Evolutionary conservation across 2,797 vertebrate species (phyloP), one percentile per base, ranked within the genome.

Genomic region (Crenichthys baileyi): DNA sequence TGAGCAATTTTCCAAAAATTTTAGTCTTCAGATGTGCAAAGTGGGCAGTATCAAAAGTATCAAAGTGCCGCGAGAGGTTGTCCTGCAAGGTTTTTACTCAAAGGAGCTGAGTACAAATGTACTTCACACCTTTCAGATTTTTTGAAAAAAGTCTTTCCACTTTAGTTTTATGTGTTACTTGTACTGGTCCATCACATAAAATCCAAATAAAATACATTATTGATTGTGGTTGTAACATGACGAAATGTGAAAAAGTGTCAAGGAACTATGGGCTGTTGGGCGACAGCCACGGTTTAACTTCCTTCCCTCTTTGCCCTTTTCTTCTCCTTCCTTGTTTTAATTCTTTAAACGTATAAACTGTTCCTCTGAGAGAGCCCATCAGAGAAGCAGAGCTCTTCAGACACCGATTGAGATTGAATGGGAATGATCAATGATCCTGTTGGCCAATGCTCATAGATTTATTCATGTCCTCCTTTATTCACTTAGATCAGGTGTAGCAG

Each of bases 241-340:
- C 31, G 20, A 16, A 63, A 63, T 63, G 16, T 20, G 16, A 63
- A 63, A 50, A 63, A 63, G 61, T 63, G 88, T 85, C 72, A 81
- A 87, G 83, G 87, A 86, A 91, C 79, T 91, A 88, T 89, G 83
- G 85, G 78, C 85, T 85, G 77, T 85, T 85, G 79, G 79, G 74
- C 90, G 88, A 90, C 82, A 81, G 77, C 81, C 76, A 75, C 79
- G 87, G 84, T 91, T 92, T 87, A 79, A 86, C 73, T 80, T 76
- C 77, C 68, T 70, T 82, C 71, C 24, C 72, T 87, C 78, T 16
- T 76, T 68, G 58, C 72, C 74, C 31, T 87, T 77, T 67, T 86
- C 44, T 76, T 85, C 67, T 22, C 77, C 53, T 73, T 79, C 29
- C 79, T 83, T 68, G 55, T 75, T 9, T 2, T 73, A 79, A 26